Evolutionary conservation across 2,888 invertebrate species (phyloP).

Genomic region (Leptinotarsa tumamoca): DNA sequence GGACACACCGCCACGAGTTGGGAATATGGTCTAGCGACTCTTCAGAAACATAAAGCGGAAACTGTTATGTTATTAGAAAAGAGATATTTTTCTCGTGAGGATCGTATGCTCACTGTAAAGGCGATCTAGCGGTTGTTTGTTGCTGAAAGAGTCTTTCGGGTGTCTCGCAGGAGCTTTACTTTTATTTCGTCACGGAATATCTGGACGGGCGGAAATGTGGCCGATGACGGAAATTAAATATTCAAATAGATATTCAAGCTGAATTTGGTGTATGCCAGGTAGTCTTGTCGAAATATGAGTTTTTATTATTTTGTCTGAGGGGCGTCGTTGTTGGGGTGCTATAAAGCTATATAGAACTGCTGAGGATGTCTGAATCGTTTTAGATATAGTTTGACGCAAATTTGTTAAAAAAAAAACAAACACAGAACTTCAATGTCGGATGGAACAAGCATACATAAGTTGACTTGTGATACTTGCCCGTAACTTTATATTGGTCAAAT

Average conservation of each 20-base stretch:
- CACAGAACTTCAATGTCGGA: no score
- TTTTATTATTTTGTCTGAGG: neutral
- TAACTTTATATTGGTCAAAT: no score
- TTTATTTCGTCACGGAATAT: neutral
- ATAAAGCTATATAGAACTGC: no score
- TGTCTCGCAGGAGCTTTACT: neutral
- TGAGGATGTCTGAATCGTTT: no score
- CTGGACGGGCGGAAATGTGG: neutral
- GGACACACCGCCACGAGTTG: neutral
- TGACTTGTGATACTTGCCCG: no score
- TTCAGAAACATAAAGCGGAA: slow-evolving; percentile 6
- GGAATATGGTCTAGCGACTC: neutral
- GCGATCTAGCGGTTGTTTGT: neutral
- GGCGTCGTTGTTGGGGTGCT: no score
- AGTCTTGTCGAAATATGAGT: neutral
- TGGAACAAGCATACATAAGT: no score
- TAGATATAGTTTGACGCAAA: no score
- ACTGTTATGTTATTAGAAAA: neutral
- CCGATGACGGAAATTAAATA: slow-evolving; percentile 7
- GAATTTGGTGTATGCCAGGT: neutral
- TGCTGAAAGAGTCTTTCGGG: neutral
- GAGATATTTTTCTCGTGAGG: slow-evolving; percentile 2
- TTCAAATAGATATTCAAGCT: neutral
- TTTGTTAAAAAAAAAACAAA: no score
- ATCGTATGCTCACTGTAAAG: neutral